Evolutionary conservation across 2,113 vertebrate genomes (phyloP), one percentile per base, ranked within the genome.

Genomic region (Otolemur garnettii): DNA sequence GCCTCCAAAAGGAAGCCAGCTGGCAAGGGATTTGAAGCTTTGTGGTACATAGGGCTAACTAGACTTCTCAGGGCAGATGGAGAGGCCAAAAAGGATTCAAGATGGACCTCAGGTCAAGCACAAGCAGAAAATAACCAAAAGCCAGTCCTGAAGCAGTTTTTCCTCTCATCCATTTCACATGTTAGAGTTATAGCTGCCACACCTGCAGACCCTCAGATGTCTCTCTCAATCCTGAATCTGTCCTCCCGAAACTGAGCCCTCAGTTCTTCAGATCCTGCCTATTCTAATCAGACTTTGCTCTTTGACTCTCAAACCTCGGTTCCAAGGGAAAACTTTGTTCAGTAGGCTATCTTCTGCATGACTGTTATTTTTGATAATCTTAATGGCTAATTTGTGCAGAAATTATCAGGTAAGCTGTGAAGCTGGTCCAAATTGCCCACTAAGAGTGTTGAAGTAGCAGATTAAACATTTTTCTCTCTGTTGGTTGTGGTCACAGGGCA

Each of bases 11-110:
- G 50, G 50, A 91, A 87, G 77, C n/a, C 92, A 60, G 17, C 18
- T 94, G 69, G 80, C 93, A 91, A 96, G 59, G 45, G 26, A 42
- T 59, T 87, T 26, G 75, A 59, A 66, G 21, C 69, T 87, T 50
- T 6, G 18, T 19, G 30, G 12, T 78, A n/a, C 38, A 35, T 10
- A 84, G 24, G 1, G 5, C 22, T 14, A 78, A 22, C 22, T 14
- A 78, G 26, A 33, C 14, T 22, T 78, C 50, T 80, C 3, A 33
- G 19, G 22, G 8, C 9, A 45, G 60, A 91, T 0, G 28, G 5
- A 3, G 9, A 55, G 0, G 21, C 64, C 80, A 78, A 57, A 45
- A 38, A 84, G 3, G 24, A 7, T 42, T 1, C 9, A 62, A 92
- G 90, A 78, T 35, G 1, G 5, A 38, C 53, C 13, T 53, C 24